Evolutionary conservation across 2,797 vertebrate species (phyloP).

Genomic region (Phataginus tricuspis): DNA sequence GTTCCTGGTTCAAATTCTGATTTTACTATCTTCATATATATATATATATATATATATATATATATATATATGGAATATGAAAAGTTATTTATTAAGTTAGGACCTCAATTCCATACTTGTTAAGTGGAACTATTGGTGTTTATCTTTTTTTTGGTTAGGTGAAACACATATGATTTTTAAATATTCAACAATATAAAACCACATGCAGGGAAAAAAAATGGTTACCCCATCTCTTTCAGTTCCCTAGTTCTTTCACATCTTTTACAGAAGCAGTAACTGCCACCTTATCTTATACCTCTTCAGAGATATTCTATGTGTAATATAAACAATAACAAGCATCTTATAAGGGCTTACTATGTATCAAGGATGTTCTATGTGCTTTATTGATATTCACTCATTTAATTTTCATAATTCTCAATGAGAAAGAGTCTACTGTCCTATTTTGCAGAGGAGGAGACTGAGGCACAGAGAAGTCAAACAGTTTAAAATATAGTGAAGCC

Average conservation of each 20-base stretch:
- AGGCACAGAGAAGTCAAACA: background rate
- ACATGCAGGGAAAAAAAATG: background rate
- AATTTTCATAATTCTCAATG: background rate
- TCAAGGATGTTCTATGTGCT: background rate
- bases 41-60: no score
- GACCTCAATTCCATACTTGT: background rate
- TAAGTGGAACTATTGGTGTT: background rate
- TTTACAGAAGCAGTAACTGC: background rate
- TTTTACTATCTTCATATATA: background rate
- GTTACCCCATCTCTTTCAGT: background rate
- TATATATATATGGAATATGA: background rate
- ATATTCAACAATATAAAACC: background rate
- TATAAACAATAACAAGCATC: background rate
- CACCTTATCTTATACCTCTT: background rate
- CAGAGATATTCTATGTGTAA: background rate
- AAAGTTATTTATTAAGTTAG: background rate
- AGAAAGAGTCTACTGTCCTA: background rate
- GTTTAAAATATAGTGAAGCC: background rate
- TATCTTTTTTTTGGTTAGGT: background rate
- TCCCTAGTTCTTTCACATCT: background rate
- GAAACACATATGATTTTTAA: background rate
- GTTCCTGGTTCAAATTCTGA: background rate
- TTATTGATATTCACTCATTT: background rate
- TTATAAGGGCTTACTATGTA: background rate
- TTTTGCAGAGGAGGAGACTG: background rate